These are phyloP conservation scores for Vanessa tameamea DNA, from an alignment of 1,140 invertebrate species.

Conservation along the genomic window DNA sequence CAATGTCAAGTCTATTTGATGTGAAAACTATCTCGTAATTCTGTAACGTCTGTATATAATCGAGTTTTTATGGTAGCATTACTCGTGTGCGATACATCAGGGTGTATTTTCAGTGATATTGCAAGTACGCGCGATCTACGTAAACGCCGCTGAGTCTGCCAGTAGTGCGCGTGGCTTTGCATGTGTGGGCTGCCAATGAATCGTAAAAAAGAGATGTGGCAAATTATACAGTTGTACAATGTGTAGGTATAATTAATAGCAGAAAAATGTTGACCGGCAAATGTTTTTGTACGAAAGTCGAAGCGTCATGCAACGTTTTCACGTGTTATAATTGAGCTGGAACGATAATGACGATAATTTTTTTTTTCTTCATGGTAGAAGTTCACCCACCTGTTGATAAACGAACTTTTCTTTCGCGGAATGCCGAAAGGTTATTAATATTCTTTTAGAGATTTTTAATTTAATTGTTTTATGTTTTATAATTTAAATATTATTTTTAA, in stretches of 20 bases:
- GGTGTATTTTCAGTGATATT: conserved; percentile 69
- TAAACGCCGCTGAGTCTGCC: conserved; percentile 74
- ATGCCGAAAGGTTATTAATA: no score
- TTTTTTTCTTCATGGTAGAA: no score
- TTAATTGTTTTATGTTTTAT: no score
- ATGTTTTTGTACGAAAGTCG: no score
- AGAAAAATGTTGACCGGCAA: no score
- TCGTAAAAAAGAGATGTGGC: conserved; percentile 16
- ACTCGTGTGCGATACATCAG: conserved; percentile 44
- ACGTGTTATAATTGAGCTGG: no score
- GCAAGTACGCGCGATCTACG: conserved; percentile 57
- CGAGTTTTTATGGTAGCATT: conserved; percentile 21
- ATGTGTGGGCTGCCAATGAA: conserved; percentile 53
- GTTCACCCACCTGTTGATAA: no score
- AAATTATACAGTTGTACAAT: neutral
- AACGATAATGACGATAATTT: no score
- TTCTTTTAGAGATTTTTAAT: no score
- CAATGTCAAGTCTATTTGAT: neutral
- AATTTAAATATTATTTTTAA: neutral
- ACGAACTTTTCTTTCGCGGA: no score
- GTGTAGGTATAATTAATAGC: no score
- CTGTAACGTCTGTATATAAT: neutral
- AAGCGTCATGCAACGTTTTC: no score
- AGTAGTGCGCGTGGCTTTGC: conserved; percentile 48
- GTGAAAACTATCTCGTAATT: neutral